phyloP scores from a whole-genome alignment of 2,113 vertebrate genomes.

The Origma solitaria region DNA sequence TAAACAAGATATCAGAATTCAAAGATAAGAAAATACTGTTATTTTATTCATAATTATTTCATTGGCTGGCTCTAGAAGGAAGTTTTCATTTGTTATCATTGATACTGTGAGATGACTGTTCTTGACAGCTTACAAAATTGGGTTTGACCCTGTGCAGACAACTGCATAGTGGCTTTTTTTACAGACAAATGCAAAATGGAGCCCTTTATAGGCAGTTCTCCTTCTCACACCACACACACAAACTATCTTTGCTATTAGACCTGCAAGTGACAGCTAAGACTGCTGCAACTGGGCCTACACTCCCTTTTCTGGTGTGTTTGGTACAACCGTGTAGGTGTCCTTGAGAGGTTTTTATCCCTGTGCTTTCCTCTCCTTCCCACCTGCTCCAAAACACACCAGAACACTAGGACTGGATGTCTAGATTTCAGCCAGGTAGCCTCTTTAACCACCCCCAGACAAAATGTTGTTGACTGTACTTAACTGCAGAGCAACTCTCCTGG shows the following conservation, averaged over 20 bases:
- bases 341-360: accelerated
- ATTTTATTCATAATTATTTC: background rate
- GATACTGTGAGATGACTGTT: background rate
- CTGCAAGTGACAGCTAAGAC: background rate
- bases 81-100: background rate
- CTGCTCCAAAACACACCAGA: accelerated
- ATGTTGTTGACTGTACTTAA: background rate
- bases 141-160: background rate
- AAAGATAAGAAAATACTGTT: background rate
- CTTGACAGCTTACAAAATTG: background rate
- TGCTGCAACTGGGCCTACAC: background rate
- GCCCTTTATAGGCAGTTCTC: background rate
- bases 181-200: background rate
- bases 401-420: background rate
- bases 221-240: background rate
- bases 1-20: background rate
- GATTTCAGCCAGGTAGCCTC: background rate
- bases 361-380: accelerated
- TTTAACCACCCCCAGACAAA: background rate
- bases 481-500: background rate
- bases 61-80: background rate
- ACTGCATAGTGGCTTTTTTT: background rate
- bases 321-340: background rate
- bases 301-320: background rate
- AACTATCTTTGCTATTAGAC: background rate